Evolutionary conservation across 2,888 invertebrate species (phyloP), one percentile per base, ranked within the genome.

Genomic region (Steinernema scapterisci): DNA sequence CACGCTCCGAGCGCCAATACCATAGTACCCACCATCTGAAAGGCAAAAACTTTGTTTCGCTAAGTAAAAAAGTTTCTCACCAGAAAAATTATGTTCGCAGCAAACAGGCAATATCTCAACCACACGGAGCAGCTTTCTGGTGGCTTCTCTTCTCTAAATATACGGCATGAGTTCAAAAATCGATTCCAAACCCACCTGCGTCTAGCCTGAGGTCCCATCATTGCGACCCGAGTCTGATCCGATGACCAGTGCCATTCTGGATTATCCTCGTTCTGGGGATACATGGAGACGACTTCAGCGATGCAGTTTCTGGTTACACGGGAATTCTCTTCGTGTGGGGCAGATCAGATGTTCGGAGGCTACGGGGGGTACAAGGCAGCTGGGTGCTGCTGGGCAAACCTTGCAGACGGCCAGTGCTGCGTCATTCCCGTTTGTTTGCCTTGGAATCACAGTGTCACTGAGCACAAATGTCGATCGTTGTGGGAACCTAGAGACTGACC

Each of bases 1-100:
- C 86, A 87, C 1, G 81, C 76, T 48, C 87, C 86, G 73, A 84
- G 75, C 0, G 82, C 82, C 46, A 87, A 27, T 3, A 82, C 73
- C 3, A 80, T 73, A 2, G 79, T 74, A 19, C 87, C 87, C 46
- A 87, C 86, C 16, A 84, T 75, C 84, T 84, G 73, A 46, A 77
- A 43, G 11, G 7, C 19, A 38, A 38, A 38, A 38, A 38, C 13
- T 25, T 70, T 54, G 21, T 21, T 25, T 72, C 38, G 19, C 27
- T 21, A 9, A 7, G 2, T 1, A 52, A 23, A 73, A 44, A 16
- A 11, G 1, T 56, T 46, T 73, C 75, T 71, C 23, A 83, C 81
- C 63, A 82, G 70, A 75, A 84, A 85, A 3, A 85, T 77, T 56
- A 85, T 81, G 75, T 85, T 85, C 0, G 79, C 78, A 9, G 79